Base-by-base conservation (phyloP, 1,140 invertebrate genomes). In the Brachystomella parvula region DNA sequence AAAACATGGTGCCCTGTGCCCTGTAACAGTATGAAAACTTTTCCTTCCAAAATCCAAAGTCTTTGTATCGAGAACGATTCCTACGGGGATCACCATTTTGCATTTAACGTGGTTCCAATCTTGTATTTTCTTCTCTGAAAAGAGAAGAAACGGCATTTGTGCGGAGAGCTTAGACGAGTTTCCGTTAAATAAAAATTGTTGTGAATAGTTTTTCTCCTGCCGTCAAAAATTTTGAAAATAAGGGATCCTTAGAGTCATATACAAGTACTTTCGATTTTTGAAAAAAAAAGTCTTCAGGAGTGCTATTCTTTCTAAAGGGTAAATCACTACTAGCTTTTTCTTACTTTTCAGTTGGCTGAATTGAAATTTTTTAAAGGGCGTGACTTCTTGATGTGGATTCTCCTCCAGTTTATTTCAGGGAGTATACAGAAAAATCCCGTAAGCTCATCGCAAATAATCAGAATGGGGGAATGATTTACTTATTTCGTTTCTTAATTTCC, bases 361-460 rank as follows among this genome's bases (percentile, higher is more conserved):
- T 82, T 86, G 72, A 90, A 92, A 75, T 82, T 93, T 73, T 84
- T 87, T 58, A 92, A 92, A 78, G 93, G 93, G 0, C 79, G 94
- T 58, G 94, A 98, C 79, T 92, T 96, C 74, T 78, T 98, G 0
- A 97, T 97, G 94, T 98, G 94, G 94, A 89, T 94, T 2, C 78
- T 98, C n/a, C 77, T 98, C 6, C 94, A 97, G 78, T 97, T 95
- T 75, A 94, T 97, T 67, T 96, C 94, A 1, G 93, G 94, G 56
- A 94, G 91, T 75, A 97, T 97, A 75, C 92, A 96, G 78, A 87
- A 94, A 71, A 96, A 96, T 81, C 89, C 92, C 0, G 85, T 89
- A 80, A 82, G 79, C 76, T 61, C 1, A 29, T 59, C 47, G 47
- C 30, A 57, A 39, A 39, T 33, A 21, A 64, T 47, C 33, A 53